Base-by-base conservation (phyloP, 2,797 vertebrate species). In the Ptychobarbus kaznakovi region DNA sequence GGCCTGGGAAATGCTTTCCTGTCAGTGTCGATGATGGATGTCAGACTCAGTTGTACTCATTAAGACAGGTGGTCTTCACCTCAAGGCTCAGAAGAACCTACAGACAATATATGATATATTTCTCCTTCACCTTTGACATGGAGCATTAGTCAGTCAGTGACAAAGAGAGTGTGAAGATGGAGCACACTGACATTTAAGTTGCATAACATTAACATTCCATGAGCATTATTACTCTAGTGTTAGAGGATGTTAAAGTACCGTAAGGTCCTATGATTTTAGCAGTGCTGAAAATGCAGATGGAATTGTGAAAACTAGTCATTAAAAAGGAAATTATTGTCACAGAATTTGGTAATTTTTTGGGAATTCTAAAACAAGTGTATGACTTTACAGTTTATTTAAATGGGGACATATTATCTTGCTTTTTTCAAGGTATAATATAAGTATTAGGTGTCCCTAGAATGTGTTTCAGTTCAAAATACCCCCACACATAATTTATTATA, bases 1-100 rank as follows among this genome's bases (percentile, higher is more conserved):
- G 32, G 56, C 74, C 74, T 58, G 82, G 82, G 82, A 86, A 88
- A 89, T 85, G 77, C 87, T 88, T 87, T 75, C 44, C 74, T 87
- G 87, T 85, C 87, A 76, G 35, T 61, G 80, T 80, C 44, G 77
- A 56, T 73, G 87, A 86, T 89, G 87, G 70, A 89, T 83, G 78
- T 84, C 73, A 53, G 53, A 77, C 65, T 82, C 58, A 82, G 85
- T 81, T 85, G 78, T 86, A 66, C 74, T 87, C 82, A 89, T 88
- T 80, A 78, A 86, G 82, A 65, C 82, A 32, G 65, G 51, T 49
- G 11, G 25, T 74, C 80, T 82, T 82, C 40, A 82, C 73, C 82
- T 51, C 81, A 77, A 80, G 85, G 75, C 58, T 51, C 68, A 80
- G 28, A 66, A 25, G 70, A 85, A 86, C 80, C 84, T 80, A 35